phyloP scores from a whole-genome alignment of 2,888 invertebrate genomes.

The Troglohyphantes excavatus region DNA sequence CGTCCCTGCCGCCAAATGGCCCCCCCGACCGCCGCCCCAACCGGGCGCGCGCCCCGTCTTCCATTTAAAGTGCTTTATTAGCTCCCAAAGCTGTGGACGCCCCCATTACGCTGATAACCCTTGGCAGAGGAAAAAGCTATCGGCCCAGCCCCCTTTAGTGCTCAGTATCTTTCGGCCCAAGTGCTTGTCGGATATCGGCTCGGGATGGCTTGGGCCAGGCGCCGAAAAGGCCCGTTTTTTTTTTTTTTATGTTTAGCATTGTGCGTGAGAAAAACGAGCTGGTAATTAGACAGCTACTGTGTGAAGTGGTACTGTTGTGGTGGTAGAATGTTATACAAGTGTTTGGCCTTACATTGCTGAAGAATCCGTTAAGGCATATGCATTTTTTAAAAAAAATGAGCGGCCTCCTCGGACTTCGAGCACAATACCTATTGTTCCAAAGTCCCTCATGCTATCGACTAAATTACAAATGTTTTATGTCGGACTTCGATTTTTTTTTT shows the following conservation, averaged over 20 bases:
- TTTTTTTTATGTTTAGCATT: background rate
- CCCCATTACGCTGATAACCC: conserved; percentile 78
- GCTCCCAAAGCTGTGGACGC: conserved; percentile 72
- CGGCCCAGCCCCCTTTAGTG: conserved; percentile 39
- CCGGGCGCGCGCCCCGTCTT: conserved; percentile 40
- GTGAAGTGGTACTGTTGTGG: background rate
- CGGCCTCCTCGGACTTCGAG: too few species aligned
- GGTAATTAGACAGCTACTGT: conserved; percentile 65
- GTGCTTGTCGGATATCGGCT: conserved; percentile 1
- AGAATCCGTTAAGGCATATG: too few species aligned
- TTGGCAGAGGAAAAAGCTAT: conserved; percentile 14
- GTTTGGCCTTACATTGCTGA: too few species aligned
- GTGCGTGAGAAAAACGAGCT: conserved; percentile 56
- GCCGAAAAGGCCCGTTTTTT: conserved; percentile 38
- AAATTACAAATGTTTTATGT: too few species aligned
- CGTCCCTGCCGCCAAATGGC: conserved; percentile 43
- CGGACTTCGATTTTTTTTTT: too few species aligned
- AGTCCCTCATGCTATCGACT: too few species aligned
- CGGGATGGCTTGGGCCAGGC: conserved; percentile 17
- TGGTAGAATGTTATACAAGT: too few species aligned
- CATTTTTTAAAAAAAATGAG: too few species aligned
- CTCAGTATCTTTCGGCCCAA: conserved; percentile 1
- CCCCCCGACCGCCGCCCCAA: background rate
- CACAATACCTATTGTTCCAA: too few species aligned
- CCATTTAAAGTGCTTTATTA: conserved; percentile 79